phyloP scores from a whole-genome alignment of 2,797 vertebrate genomes.

The Chaetophractus vellerosus region DNA sequence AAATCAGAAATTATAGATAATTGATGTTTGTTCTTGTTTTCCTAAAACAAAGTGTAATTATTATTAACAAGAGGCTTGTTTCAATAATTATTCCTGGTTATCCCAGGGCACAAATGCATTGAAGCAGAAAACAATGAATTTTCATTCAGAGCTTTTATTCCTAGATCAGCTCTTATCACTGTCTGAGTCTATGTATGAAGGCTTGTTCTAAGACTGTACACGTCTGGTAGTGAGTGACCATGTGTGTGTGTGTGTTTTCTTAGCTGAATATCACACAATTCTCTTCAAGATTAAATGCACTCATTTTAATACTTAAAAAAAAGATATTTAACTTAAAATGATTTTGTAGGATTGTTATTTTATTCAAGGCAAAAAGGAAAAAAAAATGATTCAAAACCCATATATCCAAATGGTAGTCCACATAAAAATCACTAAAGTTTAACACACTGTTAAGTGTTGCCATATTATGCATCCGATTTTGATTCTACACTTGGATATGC shows the following conservation, averaged over 20 bases:
- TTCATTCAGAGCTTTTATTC: slow-evolving; percentile 67
- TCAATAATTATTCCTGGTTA: slow-evolving; percentile 85
- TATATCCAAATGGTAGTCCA: neutral
- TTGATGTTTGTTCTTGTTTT: slow-evolving; percentile 84
- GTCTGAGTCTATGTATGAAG: slow-evolving; percentile 36
- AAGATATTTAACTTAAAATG: neutral
- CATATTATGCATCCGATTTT: neutral
- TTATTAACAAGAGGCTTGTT: slow-evolving; percentile 84
- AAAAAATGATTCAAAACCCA: neutral
- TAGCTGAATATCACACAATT: neutral
- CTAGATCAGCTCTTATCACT: slow-evolving; percentile 75
- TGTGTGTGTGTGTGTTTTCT: neutral
- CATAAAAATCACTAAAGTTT: neutral
- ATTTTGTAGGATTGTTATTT: neutral
- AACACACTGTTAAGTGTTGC: neutral
- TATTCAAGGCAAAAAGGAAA: neutral
- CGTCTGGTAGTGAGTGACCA: neutral
- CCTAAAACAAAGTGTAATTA: slow-evolving; percentile 77
- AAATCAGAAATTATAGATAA: slow-evolving; percentile 84
- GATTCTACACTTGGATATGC: neutral
- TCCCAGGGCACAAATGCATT: slow-evolving; percentile 80
- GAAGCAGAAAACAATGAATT: slow-evolving; percentile 77
- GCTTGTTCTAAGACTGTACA: neutral
- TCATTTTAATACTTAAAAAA: neutral
- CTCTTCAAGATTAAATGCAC: slow-evolving; percentile 8